A percentile compares a stretch with the other conserved stretches of the same genome.
These are phyloP conservation scores for Bursaphelenchus mucronatus DNA, from an alignment of 1,140 invertebrate species.

Conservation along the genomic window DNA sequence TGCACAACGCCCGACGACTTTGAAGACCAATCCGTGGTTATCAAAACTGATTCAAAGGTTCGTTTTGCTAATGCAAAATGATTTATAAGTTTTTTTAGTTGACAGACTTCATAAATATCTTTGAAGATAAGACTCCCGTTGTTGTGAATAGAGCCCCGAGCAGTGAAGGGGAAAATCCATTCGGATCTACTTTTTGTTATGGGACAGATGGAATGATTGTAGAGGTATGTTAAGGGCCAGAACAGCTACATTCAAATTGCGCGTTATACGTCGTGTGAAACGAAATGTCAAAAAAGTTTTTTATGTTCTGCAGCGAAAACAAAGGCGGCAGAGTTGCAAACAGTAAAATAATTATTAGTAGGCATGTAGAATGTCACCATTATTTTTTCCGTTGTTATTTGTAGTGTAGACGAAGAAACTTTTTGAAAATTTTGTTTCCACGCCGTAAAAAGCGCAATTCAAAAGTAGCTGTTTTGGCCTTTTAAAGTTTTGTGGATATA, in stretches of 20 bases:
- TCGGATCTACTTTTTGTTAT: slow-evolving; percentile 49
- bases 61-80: slow-evolving; percentile 3
- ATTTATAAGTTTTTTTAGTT: slow-evolving; percentile 27
- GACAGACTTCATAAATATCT: slow-evolving; percentile 34
- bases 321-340: no score
- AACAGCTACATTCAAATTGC: no score
- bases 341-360: no score
- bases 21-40: slow-evolving; percentile 19
- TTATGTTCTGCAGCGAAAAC: no score
- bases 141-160: slow-evolving; percentile 38
- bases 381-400: no score
- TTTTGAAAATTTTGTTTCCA: no score
- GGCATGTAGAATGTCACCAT: no score
- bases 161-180: slow-evolving; percentile 51
- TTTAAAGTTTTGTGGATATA: background rate
- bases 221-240: slow-evolving; percentile 24
- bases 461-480: no score
- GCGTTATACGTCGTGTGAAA: no score
- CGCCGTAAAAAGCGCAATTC: no score
- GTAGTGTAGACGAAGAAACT: no score
- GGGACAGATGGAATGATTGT: slow-evolving; percentile 47
- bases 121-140: slow-evolving; percentile 36
- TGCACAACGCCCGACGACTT: slow-evolving; percentile 4
- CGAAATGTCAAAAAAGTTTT: no score
- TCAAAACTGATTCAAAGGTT: slow-evolving; percentile 33